phyloP scores from a whole-genome alignment of 2,797 vertebrate species.

The Rachycentron canadum region DNA sequence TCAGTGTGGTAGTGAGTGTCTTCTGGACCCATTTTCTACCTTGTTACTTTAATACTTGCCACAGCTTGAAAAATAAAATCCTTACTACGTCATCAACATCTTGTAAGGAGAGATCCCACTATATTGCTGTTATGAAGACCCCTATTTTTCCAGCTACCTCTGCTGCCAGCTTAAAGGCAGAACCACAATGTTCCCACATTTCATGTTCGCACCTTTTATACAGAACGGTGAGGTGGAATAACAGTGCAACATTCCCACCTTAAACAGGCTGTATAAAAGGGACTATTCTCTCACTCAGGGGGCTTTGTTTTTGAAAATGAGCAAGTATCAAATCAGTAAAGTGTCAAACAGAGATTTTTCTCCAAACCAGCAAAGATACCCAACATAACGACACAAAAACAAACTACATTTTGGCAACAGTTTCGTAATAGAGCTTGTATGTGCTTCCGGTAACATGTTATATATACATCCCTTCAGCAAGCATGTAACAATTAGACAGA shows the following conservation, averaged over 20 bases:
- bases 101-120: not conserved
- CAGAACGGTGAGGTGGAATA: too few species aligned
- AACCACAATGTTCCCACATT: not conserved
- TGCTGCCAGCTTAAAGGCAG: not conserved
- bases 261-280: not conserved
- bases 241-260: too few species aligned
- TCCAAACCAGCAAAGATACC: conserved; percentile 18
- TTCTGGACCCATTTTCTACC: conserved; percentile 19
- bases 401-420: conserved; percentile 51
- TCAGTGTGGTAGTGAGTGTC: conserved; percentile 7
- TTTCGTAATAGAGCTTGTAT: conserved; percentile 26
- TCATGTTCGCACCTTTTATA: too few species aligned
- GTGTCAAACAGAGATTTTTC: conserved; percentile 45
- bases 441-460: conserved; percentile 19
- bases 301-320: conserved; percentile 39
- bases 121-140: not conserved
- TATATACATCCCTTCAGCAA: conserved; percentile 38
- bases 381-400: conserved; percentile 7
- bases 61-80: conserved; percentile 17
- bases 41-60: conserved; percentile 2
- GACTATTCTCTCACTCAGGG: not conserved
- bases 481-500: conserved; percentile 28
- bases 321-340: conserved; percentile 57
- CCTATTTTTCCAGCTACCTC: not conserved
- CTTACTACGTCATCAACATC: not conserved